Evolutionary conservation across 2,113 vertebrate species (phyloP), one percentile per base, ranked within the genome.

Genomic region (Lethenteron reissneri): DNA sequence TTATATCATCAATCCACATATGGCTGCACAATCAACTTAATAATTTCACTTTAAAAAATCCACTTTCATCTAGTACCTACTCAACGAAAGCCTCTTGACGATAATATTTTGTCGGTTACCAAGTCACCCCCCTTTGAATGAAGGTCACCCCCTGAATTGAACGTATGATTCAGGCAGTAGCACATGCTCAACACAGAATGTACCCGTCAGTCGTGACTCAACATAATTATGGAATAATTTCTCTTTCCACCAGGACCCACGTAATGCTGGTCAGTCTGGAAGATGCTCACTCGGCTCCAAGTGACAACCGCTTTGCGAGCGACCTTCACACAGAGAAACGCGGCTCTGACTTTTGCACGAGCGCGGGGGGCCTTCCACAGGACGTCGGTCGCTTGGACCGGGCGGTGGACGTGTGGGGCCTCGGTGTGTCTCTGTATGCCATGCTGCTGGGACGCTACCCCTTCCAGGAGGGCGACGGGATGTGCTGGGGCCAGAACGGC

Each of bases 371-470:
- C 81, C 82, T 99, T 82, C 96, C 94, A 75, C 90, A 90, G 79
- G 88, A 80, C 11, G 91, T 91, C 84, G 95, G 92, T 88, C 91
- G 97, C 79, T 99, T 92, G 41, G 94, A 92, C 79, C 95, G 95
- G 79, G 94, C 94, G 2, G 94, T 92, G 5, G 94, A 99, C 12
- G 90, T 99, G 25, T 99, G 94, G 94, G 96, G 92, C 78, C 82
- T 99, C 79, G 94, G 94, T 10, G 91, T 99, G 79, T 97, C 97
- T 92, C 92, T 99, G 56, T 99, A 99, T 73, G 97, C 94, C 78
- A 99, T 99, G 85, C 81, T 99, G 13, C 90, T 99, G 71, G 94
- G 94, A 76, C 92, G 94, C 75, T 99, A 99, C 79, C 94, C 94
- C 70, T 99, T 99, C 82, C 94, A 99, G 76, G 94, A 99, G 76